Percentiles rank a stretch among this genome's conserved stretches.
These are phyloP conservation scores for Styela plicata DNA, from an alignment of 23 tunicate species.

Conservation along the genomic window DNA sequence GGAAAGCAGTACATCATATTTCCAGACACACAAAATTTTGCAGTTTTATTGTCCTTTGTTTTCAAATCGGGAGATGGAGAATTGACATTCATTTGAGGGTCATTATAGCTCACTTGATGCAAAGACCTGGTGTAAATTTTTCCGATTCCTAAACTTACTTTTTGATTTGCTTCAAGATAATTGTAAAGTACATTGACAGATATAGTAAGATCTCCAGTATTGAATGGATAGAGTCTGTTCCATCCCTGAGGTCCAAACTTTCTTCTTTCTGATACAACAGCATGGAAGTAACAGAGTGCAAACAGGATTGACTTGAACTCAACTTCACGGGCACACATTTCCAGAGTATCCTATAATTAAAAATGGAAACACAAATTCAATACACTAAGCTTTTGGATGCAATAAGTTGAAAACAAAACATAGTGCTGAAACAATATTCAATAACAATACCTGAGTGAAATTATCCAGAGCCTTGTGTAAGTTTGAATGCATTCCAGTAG, in stretches of 20 bases:
- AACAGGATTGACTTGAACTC: constrained; percentile 90
- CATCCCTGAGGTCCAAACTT: constrained; percentile 99
- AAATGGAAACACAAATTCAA: neutral
- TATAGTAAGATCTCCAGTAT: constrained; percentile 97
- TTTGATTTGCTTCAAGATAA: constrained; percentile 88
- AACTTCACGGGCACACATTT: constrained; percentile 95
- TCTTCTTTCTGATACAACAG: constrained; percentile 88
- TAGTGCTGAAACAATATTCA: no score
- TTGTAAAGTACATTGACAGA: constrained; percentile 96
- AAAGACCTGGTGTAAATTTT: no score
- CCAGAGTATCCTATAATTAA: constrained; percentile 69
- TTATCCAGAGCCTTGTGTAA: constrained; percentile 95
- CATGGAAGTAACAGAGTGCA: constrained; percentile 96
- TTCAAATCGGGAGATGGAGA: no score
- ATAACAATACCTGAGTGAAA: constrained; percentile 87
- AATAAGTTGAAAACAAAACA: no score
- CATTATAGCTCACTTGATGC: no score
- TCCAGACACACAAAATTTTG: no score
- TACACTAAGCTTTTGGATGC: no score
- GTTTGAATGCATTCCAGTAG: constrained; percentile 96
- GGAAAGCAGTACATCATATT: no score
- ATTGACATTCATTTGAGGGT: no score
- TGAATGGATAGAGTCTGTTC: constrained; percentile 97
- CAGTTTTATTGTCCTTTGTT: no score
- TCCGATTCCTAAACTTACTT: no score